Percentiles rank a stretch among this genome's conserved stretches.
These are phyloP conservation scores for Malurus leucopterus DNA, from an alignment of 2,797 vertebrate species.

Conservation along the genomic window DNA sequence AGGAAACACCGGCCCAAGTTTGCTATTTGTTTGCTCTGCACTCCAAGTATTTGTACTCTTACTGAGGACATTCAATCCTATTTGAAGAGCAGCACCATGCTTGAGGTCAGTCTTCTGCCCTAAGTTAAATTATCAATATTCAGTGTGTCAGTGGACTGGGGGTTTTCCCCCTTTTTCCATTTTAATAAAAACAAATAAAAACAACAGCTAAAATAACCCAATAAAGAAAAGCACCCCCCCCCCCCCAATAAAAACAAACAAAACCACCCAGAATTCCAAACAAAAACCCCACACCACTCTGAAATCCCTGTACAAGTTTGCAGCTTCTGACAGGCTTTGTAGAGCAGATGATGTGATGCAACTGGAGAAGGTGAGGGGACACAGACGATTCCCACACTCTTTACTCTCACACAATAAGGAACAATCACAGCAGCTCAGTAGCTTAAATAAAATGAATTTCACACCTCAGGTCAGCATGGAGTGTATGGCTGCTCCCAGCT, in stretches of 20 bases:
- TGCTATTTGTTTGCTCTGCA: background rate
- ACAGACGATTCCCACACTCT: background rate
- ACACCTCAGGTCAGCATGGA: background rate
- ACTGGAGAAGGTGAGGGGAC: background rate
- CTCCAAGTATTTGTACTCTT: background rate
- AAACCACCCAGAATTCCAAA: too few relatives aligned
- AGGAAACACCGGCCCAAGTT: background rate
- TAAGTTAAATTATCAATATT: background rate
- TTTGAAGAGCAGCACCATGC: background rate
- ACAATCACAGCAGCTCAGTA: background rate
- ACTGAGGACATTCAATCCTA: background rate
- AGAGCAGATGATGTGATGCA: background rate
- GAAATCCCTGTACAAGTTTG: background rate
- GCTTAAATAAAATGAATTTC: background rate
- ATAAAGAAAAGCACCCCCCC: too few relatives aligned
- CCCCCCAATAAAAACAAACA: background rate
- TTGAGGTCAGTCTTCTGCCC: background rate
- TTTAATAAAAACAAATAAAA: background rate
- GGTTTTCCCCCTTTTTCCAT: fast-evolving
- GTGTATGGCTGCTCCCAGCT: background rate
- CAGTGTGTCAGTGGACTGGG: background rate
- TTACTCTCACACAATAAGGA: background rate
- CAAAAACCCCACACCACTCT: too few relatives aligned
- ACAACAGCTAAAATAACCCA: background rate
- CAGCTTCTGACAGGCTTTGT: background rate